Conservation (phyloP, 2,888 invertebrate species). For the Formica aserva region DNA sequence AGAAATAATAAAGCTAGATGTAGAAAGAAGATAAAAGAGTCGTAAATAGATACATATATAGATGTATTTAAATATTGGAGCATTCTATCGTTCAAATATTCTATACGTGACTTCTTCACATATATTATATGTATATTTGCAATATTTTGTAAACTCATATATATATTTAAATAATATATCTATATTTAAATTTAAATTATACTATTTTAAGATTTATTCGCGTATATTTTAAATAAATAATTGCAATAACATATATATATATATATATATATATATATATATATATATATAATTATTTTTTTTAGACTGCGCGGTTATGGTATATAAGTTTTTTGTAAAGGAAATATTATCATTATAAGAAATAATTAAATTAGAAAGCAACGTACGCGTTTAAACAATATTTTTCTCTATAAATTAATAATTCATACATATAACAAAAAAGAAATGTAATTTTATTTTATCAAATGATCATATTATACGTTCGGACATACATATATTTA, state of each 20-base stretch:
- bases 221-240: background rate
- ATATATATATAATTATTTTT: too few species aligned
- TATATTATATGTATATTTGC: background rate
- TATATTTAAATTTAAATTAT: constrained; percentile 9
- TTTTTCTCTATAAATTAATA: background rate
- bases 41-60: constrained; percentile 28
- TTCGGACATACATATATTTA: background rate
- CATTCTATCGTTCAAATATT: constrained; percentile 21
- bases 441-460: background rate
- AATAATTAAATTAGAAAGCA: background rate
- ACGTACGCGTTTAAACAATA: background rate
- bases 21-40: constrained; percentile 41
- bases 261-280: background rate
- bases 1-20: constrained; percentile 28
- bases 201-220: background rate
- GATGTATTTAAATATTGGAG: constrained; percentile 38
- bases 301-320: background rate
- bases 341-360: background rate
- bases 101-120: background rate
- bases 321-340: background rate
- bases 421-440: background rate
- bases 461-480: background rate
- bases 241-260: background rate
- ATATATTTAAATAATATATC: background rate
- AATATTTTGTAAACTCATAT: background rate